Conservation (phyloP, 2,113 vertebrate genomes). For the Lasiurus borealis region DNA sequence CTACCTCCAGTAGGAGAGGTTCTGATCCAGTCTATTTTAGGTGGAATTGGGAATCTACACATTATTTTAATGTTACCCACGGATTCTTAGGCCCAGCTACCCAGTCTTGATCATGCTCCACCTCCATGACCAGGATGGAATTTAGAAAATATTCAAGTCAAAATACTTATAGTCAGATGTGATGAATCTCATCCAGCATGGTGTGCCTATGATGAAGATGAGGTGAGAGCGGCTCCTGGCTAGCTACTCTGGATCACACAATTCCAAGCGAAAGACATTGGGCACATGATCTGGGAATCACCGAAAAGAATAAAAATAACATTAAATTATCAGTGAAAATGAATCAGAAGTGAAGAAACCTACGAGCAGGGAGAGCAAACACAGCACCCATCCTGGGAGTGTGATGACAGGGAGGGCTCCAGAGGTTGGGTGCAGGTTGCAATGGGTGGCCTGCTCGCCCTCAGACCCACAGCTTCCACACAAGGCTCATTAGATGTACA, state of each 20-base stretch:
- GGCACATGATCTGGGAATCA: background rate
- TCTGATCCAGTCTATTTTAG: background rate
- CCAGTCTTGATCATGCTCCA: background rate
- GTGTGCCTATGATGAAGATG: background rate
- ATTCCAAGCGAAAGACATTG: background rate
- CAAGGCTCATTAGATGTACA: background rate
- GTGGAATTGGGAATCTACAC: background rate
- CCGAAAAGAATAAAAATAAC: background rate
- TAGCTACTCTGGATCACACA: background rate
- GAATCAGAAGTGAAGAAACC: conserved; percentile 24
- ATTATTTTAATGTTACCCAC: background rate
- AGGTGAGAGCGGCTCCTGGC: background rate
- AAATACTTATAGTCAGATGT: background rate
- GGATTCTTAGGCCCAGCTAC: background rate
- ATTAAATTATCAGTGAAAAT: background rate
- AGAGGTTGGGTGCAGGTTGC: background rate
- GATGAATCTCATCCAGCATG: background rate
- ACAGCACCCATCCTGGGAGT: conserved; percentile 24
- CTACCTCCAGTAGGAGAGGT: background rate
- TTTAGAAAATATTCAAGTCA: background rate
- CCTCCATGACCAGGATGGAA: background rate
- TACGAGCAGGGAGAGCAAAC: background rate
- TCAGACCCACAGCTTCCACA: conserved; percentile 41
- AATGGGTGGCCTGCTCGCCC: background rate
- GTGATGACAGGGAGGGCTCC: conserved; percentile 38